Evolutionary conservation across 2,888 invertebrate species (phyloP).

Genomic region (Dryobota labecula): DNA sequence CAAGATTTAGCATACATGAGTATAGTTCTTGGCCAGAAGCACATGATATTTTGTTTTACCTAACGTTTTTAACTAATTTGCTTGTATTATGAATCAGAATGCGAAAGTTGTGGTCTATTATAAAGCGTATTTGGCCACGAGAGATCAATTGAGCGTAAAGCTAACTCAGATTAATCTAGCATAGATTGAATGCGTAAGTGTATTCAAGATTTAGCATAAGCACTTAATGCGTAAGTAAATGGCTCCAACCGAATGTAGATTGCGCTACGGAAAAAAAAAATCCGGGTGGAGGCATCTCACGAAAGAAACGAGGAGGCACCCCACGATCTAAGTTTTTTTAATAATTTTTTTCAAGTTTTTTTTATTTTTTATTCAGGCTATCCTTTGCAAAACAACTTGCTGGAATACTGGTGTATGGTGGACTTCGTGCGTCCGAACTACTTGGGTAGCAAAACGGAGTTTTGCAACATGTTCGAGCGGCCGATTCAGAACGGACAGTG

Average conservation of each 20-base stretch:
- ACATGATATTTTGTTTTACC: not conserved
- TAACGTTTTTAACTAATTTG: not conserved
- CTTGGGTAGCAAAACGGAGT: slow-evolving; percentile 98
- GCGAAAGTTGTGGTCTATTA: too few relatives aligned
- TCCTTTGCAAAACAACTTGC: slow-evolving; percentile 98
- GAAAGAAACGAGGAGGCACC: too few relatives aligned
- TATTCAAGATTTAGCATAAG: too few relatives aligned
- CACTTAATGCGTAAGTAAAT: too few relatives aligned
- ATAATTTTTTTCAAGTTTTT: not conserved
- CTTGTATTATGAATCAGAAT: not conserved
- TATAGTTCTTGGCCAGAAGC: not conserved
- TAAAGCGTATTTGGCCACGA: too few relatives aligned
- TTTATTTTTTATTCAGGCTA: slow-evolving; percentile 91
- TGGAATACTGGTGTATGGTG: slow-evolving; percentile 99
- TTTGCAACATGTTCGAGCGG: slow-evolving; percentile 99
- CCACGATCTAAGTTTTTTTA: too few relatives aligned
- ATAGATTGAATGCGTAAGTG: not conserved
- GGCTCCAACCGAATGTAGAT: not conserved
- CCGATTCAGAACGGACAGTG: slow-evolving; percentile 99
- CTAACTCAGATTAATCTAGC: not conserved
- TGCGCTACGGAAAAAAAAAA: not conserved
- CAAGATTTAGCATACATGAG: too few relatives aligned
- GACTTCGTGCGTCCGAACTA: slow-evolving; percentile 99
- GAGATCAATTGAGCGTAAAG: too few relatives aligned
- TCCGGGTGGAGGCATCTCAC: too few relatives aligned